A percentile compares a stretch with the other conserved stretches of the same genome.
Conservation (phyloP, 2,113 vertebrate genomes). For the Notarius quadriscutis region DNA sequence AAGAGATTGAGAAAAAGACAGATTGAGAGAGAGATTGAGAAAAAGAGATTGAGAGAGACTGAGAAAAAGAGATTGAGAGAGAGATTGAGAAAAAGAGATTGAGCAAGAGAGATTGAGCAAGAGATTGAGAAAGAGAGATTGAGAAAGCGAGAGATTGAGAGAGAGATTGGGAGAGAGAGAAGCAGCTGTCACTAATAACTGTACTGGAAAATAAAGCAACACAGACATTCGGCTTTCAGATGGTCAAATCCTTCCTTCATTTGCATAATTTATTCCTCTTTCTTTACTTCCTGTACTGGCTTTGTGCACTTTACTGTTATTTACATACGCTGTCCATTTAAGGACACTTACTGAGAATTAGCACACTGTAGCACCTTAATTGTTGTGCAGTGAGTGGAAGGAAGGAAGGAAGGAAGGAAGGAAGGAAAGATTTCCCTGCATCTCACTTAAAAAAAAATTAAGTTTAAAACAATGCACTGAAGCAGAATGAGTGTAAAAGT, state of each 20-base stretch:
- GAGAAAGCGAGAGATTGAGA: background rate
- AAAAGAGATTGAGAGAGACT: slow-evolving; percentile 16
- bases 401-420: slow-evolving; percentile 11
- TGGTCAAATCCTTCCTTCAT: slow-evolving; percentile 95
- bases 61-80: background rate
- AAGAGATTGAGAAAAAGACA: background rate
- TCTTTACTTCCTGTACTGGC: slow-evolving; percentile 68
- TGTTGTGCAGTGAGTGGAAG: slow-evolving; percentile 87
- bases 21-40: background rate
- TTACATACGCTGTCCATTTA: slow-evolving; percentile 95
- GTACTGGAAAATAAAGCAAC: slow-evolving; percentile 80
- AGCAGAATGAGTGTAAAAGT: background rate
- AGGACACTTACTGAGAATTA: slow-evolving; percentile 94
- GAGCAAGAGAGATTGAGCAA: slow-evolving; percentile 1
- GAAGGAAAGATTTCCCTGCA: background rate
- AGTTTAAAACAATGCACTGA: background rate
- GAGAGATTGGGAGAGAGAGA: slow-evolving; percentile 61
- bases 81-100: background rate
- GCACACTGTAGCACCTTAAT: slow-evolving; percentile 95
- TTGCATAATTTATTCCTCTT: slow-evolving; percentile 95
- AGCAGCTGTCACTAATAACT: slow-evolving; percentile 94
- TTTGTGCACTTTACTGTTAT: slow-evolving; percentile 92
- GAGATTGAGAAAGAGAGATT: background rate
- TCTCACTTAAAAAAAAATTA: background rate
- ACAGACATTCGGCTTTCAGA: slow-evolving; percentile 96